Evolutionary conservation across 2,888 invertebrate genomes (phyloP), one percentile per base, ranked within the genome.

Genomic region (Neoscelio sp.): DNA sequence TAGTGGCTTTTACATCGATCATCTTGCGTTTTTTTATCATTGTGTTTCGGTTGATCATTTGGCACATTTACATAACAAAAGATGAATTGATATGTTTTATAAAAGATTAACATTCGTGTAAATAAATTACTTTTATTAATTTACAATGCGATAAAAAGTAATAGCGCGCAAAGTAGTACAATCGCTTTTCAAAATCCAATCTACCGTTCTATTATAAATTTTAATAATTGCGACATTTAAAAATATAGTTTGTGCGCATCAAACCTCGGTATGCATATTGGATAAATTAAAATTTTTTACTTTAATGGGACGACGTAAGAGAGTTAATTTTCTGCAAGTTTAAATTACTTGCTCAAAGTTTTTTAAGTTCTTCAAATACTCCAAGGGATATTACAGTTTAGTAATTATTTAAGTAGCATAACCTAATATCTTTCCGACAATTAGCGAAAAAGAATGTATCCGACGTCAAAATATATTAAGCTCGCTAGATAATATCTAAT

Each of bases 281-380:
- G 38, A 38, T 35, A 38, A 38, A 54, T 38, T 54, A 54, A 44
- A 33, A 52, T 40, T 38, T 46, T 33, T 28, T 42, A 50, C 26
- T 64, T 64, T 40, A 18, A 42, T 17, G n/a, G 42, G 30, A 40
- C 50, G 35, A 26, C 3, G 33, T 26, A 18, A 18, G 30, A n/a
- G 18, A 35, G 65, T 42, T 65, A 38, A 50, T 65, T 65, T 65
- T 65, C 52, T 17, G 65, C 38, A 52, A 65, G 65, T 65, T 65
- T 50, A 65, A 65, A 65, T 65, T 50, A 65, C 40, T 52, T 40
- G 50, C n/a, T 40, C 65, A 26, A 52, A 64, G 26, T 38, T 65
- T n/a, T 64, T 65, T 50, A 50, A 52, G 40, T 42, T 52, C 20
- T 13, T 65, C 20, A 52, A 52, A 65, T 52, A 42, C 50, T 65